Evolutionary conservation across 2,113 vertebrate genomes (phyloP).

Genomic region (Coturnix japonica): DNA sequence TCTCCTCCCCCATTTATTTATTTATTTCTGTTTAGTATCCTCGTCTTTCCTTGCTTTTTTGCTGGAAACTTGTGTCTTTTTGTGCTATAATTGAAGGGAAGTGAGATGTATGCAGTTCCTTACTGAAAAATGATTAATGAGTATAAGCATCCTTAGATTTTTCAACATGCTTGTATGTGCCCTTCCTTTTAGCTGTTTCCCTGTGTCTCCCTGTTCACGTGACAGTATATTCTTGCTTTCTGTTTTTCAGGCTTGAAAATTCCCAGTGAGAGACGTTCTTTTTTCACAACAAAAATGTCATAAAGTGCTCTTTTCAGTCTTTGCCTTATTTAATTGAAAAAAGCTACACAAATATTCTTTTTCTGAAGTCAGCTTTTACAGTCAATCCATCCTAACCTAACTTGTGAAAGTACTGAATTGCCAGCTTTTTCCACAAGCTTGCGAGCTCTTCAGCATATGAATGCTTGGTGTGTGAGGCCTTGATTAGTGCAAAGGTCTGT

Average conservation of each 20-base stretch:
- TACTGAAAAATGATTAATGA: background rate
- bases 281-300: background rate
- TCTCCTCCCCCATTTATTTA: fast-evolving
- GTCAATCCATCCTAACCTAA: background rate
- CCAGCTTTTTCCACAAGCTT: background rate
- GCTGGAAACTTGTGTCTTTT: background rate
- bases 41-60: background rate
- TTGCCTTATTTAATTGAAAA: background rate
- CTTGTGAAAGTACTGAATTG: background rate
- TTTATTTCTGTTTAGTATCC: background rate
- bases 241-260: background rate
- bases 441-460: background rate
- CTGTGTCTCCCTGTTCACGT: background rate
- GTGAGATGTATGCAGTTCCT: background rate
- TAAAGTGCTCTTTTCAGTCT: background rate
- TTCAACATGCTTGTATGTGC: background rate
- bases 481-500: background rate
- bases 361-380: background rate
- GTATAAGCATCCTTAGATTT: background rate
- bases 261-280: background rate
- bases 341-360: background rate
- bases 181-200: background rate
- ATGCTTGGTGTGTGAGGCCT: background rate
- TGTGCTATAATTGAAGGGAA: background rate
- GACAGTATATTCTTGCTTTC: fast-evolving